Evolutionary conservation across 2,888 invertebrate genomes (phyloP).

Genomic region (Pelosia muscerda): DNA sequence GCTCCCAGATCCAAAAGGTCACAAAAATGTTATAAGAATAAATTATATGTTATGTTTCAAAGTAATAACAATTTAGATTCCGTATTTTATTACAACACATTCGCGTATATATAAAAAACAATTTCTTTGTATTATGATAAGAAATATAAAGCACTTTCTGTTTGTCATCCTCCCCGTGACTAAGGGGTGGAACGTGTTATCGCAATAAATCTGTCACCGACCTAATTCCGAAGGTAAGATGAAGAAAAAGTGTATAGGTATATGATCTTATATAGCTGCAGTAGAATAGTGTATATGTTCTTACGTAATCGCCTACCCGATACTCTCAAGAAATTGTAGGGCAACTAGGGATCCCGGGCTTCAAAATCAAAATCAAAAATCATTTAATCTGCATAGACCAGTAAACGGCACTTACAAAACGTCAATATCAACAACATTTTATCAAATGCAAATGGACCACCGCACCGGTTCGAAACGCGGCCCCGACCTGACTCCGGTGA

Average conservation of each 20-base stretch:
- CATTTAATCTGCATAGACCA: no score
- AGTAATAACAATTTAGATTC: background rate
- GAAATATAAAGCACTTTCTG: constrained; percentile 26
- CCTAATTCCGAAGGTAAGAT: constrained; percentile 26
- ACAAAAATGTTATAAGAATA: background rate
- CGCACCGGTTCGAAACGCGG: no score
- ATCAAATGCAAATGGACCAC: no score
- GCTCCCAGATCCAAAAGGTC: no score
- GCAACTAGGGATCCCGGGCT: background rate
- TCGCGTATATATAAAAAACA: constrained; percentile 17
- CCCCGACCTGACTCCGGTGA: no score
- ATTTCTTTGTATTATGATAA: constrained; percentile 26
- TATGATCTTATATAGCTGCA: no score
- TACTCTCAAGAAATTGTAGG: no score
- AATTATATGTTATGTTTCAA: background rate
- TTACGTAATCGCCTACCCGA: no score
- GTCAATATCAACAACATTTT: no score
- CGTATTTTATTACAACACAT: constrained; percentile 9
- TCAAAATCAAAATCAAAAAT: no score
- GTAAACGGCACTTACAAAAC: no score
- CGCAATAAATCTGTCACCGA: constrained; percentile 29
- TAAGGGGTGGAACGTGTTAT: constrained; percentile 26
- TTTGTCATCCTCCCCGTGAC: constrained; percentile 22
- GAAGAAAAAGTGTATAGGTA: constrained; percentile 18
- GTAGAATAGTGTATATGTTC: no score